Evolutionary conservation across 2,113 vertebrate species (phyloP).

Genomic region (Hipposideros armiger): DNA sequence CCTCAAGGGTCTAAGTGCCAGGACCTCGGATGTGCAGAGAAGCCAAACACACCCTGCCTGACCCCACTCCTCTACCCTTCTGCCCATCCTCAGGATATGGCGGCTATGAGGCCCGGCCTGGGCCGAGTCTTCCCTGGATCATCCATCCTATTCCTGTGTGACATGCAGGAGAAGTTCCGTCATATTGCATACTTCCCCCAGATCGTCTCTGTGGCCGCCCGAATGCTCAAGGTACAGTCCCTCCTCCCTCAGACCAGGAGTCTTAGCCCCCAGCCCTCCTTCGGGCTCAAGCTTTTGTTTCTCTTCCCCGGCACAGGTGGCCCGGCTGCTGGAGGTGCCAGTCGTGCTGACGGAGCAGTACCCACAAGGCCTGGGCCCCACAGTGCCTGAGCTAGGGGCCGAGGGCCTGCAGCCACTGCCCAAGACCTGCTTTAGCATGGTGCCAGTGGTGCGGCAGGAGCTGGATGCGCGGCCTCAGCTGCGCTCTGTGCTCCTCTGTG

Average conservation of each 20-base stretch:
- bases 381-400: slow-evolving; percentile 92
- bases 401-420: slow-evolving; percentile 86
- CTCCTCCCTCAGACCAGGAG: neutral
- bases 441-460: slow-evolving; percentile 88
- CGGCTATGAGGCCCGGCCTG: slow-evolving; percentile 69
- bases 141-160: slow-evolving; percentile 92
- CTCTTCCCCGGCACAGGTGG: slow-evolving; percentile 80
- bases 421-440: slow-evolving; percentile 94
- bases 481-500: slow-evolving; percentile 90
- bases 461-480: slow-evolving; percentile 83
- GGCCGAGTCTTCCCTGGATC: slow-evolving; percentile 88
- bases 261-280: slow-evolving; percentile 81
- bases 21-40: neutral
- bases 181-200: slow-evolving; percentile 91
- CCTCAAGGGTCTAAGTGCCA: rapidly evolving
- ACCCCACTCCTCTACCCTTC: neutral
- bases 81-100: slow-evolving; percentile 70
- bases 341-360: slow-evolving; percentile 93
- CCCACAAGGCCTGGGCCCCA: slow-evolving; percentile 93
- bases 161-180: slow-evolving; percentile 96
- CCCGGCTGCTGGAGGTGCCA: slow-evolving; percentile 88
- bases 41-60: neutral
- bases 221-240: slow-evolving; percentile 90
- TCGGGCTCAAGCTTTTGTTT: neutral
- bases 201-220: slow-evolving; percentile 91